phyloP scores from a whole-genome alignment of 2,797 vertebrate species.

The Paramormyrops hopkinsi region DNA sequence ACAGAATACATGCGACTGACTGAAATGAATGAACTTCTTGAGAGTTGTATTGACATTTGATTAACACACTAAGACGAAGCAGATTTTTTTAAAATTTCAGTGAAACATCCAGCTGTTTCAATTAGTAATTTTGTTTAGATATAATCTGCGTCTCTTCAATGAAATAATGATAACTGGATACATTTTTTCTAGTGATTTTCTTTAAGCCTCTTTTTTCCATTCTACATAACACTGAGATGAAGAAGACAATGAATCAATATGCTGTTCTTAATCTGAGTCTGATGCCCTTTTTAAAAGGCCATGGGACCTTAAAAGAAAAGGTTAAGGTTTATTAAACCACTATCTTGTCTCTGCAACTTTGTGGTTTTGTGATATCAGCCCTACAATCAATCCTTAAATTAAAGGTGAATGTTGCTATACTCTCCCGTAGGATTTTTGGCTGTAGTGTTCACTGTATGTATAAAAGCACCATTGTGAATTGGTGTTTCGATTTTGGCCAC shows the following conservation, averaged over 20 bases:
- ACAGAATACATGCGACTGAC: background rate
- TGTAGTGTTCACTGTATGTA: background rate
- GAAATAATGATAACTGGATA: background rate
- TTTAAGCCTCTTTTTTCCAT: background rate
- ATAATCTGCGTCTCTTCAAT: background rate
- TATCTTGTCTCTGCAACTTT: background rate
- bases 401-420: background rate
- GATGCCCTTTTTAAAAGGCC: background rate
- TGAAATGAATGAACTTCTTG: background rate
- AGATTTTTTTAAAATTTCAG: background rate
- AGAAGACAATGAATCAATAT: background rate
- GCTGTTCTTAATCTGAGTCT: background rate
- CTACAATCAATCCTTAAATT: background rate
- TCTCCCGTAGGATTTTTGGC: background rate
- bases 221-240: background rate
- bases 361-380: background rate
- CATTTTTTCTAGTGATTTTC: background rate
- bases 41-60: background rate
- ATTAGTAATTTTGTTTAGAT: background rate
- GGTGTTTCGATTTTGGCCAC: background rate
- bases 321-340: constrained; percentile 1
- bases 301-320: background rate
- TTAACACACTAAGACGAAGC: background rate
- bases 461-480: background rate
- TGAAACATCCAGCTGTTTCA: background rate